These are phyloP conservation scores for Lepidurus apus DNA, from an alignment of 1,140 invertebrate species.

Conservation along the genomic window DNA sequence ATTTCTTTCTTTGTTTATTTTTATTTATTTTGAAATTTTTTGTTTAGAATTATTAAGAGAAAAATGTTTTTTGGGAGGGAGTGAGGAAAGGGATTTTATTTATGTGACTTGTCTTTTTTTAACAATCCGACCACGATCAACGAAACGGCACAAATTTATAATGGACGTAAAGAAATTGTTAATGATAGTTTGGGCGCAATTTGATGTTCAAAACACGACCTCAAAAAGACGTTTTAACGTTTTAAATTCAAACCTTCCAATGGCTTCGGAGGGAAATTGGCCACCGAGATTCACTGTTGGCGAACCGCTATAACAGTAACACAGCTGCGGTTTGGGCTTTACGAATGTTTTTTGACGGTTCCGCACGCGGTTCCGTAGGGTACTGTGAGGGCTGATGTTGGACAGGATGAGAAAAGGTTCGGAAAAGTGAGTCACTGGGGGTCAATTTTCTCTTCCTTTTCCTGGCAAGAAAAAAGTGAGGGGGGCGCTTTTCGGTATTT, in stretches of 20 bases:
- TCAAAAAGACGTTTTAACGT: no score
- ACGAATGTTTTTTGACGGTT: not conserved
- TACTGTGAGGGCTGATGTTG: not conserved
- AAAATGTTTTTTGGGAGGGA: not conserved
- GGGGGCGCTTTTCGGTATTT: not conserved
- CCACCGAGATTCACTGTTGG: not conserved
- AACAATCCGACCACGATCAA: no score
- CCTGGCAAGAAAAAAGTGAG: not conserved
- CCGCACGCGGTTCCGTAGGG: not conserved
- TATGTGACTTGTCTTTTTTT: no score
- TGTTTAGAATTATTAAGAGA: not conserved
- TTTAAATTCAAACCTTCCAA: no score
- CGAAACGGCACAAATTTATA: no score
- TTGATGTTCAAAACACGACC: no score
- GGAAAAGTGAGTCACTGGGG: no score
- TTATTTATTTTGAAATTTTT: not conserved
- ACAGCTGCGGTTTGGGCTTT: not conserved
- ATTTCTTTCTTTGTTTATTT: not conserved
- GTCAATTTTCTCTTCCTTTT: not conserved
- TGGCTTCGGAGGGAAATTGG: no score
- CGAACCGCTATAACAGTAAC: not conserved
- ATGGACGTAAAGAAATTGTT: no score
- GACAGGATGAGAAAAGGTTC: not conserved
- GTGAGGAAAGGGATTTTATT: no score
- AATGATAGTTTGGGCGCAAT: no score